These are phyloP conservation scores for Cabera pusaria DNA, from an alignment of 2,888 invertebrate genomes.

Conservation along the genomic window DNA sequence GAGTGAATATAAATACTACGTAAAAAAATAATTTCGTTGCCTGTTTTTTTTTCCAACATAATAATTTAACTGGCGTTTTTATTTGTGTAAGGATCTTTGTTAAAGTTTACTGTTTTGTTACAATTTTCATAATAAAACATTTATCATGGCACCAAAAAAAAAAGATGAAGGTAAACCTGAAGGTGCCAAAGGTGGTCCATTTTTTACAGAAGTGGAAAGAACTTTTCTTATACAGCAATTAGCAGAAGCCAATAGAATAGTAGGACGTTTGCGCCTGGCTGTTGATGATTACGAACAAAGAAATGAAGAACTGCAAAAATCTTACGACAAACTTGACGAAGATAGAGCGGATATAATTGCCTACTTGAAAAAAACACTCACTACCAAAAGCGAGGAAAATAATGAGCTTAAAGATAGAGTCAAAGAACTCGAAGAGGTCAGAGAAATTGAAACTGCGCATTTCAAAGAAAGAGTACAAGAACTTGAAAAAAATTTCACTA, in stretches of 20 bases:
- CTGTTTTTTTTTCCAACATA: too few species aligned
- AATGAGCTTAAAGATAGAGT: constrained; percentile 87
- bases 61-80: too few species aligned
- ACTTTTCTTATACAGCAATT: constrained; percentile 93
- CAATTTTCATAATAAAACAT: too few species aligned
- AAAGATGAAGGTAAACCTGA: too few species aligned
- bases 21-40: neutral
- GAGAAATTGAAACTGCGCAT: constrained; percentile 86
- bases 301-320: constrained; percentile 85
- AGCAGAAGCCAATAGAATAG: constrained; percentile 91
- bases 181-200: constrained; percentile 8
- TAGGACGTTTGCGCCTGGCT: constrained; percentile 86
- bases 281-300: constrained; percentile 88
- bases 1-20: too few species aligned
- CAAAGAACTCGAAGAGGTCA: constrained; percentile 87
- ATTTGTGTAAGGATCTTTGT: too few species aligned
- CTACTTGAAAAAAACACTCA: constrained; percentile 89
- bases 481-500: constrained; percentile 88
- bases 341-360: constrained; percentile 94
- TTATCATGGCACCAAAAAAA: too few species aligned
- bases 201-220: constrained; percentile 88
- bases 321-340: constrained; percentile 87
- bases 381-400: constrained; percentile 87
- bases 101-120: too few species aligned
- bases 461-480: constrained; percentile 86